Evolutionary conservation across 2,797 vertebrate genomes (phyloP).

Genomic region (Paedocypris micromegethes): DNA sequence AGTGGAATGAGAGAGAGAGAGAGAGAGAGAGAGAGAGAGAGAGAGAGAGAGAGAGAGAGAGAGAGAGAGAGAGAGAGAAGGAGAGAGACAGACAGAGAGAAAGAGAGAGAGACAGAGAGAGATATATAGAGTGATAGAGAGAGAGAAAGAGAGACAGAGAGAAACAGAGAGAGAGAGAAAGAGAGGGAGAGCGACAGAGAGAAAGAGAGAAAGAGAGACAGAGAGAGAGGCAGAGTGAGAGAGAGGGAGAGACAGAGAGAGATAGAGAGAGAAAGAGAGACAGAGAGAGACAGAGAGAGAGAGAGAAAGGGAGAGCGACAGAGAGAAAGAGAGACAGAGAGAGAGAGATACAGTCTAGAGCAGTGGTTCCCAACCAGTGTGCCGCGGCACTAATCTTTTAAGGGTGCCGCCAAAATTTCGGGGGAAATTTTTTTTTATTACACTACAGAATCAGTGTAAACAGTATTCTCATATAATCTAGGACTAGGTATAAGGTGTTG

Average conservation of each 20-base stretch:
- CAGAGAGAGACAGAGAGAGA: slow-evolving; percentile 14
- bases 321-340: slow-evolving; percentile 9
- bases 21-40: slow-evolving; percentile 21
- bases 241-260: neutral
- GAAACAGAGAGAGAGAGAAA: neutral
- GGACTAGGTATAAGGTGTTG: too few relatives aligned
- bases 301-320: slow-evolving; percentile 16
- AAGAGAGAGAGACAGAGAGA: slow-evolving; percentile 17
- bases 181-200: slow-evolving; percentile 17
- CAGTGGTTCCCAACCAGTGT: too few relatives aligned
- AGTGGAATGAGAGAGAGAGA: slow-evolving; percentile 12
- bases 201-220: slow-evolving; percentile 21
- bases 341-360: too few relatives aligned
- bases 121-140: too few relatives aligned
- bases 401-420: too few relatives aligned
- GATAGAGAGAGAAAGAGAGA: slow-evolving; percentile 13
- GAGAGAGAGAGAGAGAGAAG: slow-evolving; percentile 16
- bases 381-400: too few relatives aligned
- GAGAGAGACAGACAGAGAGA: slow-evolving; percentile 16
- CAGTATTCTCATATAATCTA: too few relatives aligned
- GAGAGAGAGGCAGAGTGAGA: neutral
- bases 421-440: too few relatives aligned
- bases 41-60: slow-evolving; percentile 12
- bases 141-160: slow-evolving; percentile 6
- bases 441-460: too few relatives aligned